Percentiles rank a stretch among this genome's conserved stretches.
These are phyloP conservation scores for Hypotaenidia okinawae DNA, from an alignment of 2,797 vertebrate species.

Conservation along the genomic window DNA sequence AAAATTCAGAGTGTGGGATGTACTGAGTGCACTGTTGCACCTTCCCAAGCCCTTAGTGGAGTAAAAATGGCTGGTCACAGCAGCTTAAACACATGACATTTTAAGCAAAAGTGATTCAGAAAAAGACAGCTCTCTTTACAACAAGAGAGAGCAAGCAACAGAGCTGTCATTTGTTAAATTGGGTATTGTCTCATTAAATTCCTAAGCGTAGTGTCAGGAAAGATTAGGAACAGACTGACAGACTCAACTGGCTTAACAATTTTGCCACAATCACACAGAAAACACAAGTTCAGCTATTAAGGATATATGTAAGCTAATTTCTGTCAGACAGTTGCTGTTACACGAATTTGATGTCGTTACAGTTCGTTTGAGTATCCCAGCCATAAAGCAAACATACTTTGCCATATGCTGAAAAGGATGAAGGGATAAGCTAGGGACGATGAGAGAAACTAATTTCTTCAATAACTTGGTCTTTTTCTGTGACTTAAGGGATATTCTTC, in stretches of 20 bases:
- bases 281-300: background rate
- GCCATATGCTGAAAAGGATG: background rate
- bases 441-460: background rate
- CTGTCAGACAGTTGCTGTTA: background rate
- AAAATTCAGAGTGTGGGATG: background rate
- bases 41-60: background rate
- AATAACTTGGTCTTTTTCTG: background rate
- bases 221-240: background rate
- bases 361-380: background rate
- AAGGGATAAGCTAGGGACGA: background rate
- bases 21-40: background rate
- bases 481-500: background rate
- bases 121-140: constrained; percentile 3
- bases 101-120: constrained; percentile 10
- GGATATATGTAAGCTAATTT: background rate
- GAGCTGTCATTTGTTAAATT: constrained; percentile 46
- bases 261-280: background rate
- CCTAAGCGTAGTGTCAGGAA: background rate
- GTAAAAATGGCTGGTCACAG: background rate
- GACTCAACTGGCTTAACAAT: background rate
- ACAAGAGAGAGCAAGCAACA: background rate
- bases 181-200: constrained; percentile 41
- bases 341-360: background rate
- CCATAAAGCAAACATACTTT: background rate
- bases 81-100: constrained; percentile 24